Base-by-base conservation (phyloP, 2,113 vertebrate species). In the Brachyistius frenatus region DNA sequence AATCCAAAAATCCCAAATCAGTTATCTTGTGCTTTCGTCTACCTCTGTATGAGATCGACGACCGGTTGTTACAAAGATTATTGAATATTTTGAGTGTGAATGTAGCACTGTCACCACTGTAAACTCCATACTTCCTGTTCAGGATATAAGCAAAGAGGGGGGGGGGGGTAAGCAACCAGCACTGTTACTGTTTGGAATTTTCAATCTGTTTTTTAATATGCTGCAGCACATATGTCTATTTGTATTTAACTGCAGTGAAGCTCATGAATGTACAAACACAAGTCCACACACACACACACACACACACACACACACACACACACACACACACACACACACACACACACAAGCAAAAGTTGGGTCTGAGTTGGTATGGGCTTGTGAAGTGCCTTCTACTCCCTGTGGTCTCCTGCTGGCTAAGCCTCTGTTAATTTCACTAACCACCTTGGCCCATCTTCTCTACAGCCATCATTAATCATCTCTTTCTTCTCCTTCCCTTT, bases 341-440 rank as follows among this genome's bases (percentile, higher is more conserved):
- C 32, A 30, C 49, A 71, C 37, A 41, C 16, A 33, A 10, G n/a
- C 46, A 71, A 0, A 23, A 32, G 63, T 55, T 81, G 65, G 53
- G 77, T 73, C 55, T 58, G 64, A 69, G 77, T 58, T 52, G 73
- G 70, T 83, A 36, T 46, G 61, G 60, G 50, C 57, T 50, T 71
- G 50, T 50, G 80, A 69, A 87, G 67, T 31, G 30, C 80, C 88
- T 80, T 84, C 78, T 85, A 66, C 80, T 92, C 92, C 83, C 86
- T 65, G 47, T 57, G 82, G 86, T 83, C 79, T 73, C 68, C 82
- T 90, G 86, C 88, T 88, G 83, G 82, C 81, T 87, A 89, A 88
- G 87, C 81, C 87, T 88, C 88, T 86, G 87, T 90, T 92, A 80
- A 78, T 91, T 92, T 88, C 85, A 86, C 90, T 85, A 90, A 87